A percentile compares a stretch with the other conserved stretches of the same genome.
Evolutionary conservation across 2,888 invertebrate species (phyloP).

Genomic region (Tricholauxania praeusta): DNA sequence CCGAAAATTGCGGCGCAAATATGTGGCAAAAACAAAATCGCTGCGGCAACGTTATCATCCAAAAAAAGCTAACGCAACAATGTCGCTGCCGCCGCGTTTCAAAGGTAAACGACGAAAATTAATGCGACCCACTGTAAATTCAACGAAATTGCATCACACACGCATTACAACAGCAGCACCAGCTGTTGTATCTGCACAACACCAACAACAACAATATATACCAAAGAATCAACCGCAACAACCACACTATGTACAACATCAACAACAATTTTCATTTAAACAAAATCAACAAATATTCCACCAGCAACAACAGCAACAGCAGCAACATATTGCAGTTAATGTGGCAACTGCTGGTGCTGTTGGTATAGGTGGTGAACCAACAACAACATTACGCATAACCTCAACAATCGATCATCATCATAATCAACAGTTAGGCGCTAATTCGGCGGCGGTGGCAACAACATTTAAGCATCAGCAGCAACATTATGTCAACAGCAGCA

Average conservation of each 20-base stretch:
- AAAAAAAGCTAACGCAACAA: constrained; percentile 40
- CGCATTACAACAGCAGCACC: constrained; percentile 10
- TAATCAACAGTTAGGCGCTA: not conserved
- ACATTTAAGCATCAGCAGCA: constrained; percentile 34
- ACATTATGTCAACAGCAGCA: constrained; percentile 42
- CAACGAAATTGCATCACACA: constrained; percentile 42
- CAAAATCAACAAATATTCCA: constrained; percentile 13
- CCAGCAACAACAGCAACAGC: constrained; percentile 48
- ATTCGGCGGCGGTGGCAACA: not conserved
- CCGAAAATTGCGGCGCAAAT: constrained; percentile 59
- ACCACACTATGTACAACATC: constrained; percentile 34
- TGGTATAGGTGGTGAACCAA: constrained; percentile 34
- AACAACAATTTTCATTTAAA: constrained; percentile 41
- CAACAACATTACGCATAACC: constrained; percentile 48
- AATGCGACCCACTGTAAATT: constrained; percentile 50
- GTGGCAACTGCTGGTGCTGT: constrained; percentile 45
- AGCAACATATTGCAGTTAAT: constrained; percentile 36
- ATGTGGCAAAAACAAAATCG: constrained; percentile 30
- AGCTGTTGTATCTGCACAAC: constrained; percentile 40
- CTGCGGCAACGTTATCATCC: constrained; percentile 31
- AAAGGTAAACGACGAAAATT: constrained; percentile 55
- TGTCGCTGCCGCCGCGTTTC: constrained; percentile 39
- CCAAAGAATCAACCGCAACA: constrained; percentile 41
- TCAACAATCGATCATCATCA: constrained; percentile 48
- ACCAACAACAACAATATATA: constrained; percentile 48